Percentiles rank a stretch among this genome's conserved stretches.
Evolutionary conservation across 2,888 invertebrate species (phyloP).

Genomic region (Eupeodes luniger): DNA sequence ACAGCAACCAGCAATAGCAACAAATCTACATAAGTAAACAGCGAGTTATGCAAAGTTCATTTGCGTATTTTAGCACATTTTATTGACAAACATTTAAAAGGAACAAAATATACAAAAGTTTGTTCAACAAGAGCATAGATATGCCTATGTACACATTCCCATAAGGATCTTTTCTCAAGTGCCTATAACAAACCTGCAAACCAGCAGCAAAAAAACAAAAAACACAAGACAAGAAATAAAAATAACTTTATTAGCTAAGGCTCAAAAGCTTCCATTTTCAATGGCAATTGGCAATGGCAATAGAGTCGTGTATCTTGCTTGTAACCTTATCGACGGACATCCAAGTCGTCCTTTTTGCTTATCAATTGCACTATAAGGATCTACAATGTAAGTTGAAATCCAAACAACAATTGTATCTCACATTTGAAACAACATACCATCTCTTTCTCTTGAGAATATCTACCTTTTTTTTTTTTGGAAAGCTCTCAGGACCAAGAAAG

Average conservation of each 20-base stretch:
- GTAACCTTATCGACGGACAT: conserved; percentile 5
- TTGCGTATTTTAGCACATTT: conserved; percentile 65
- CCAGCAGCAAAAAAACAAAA: background rate
- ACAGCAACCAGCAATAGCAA: conserved; percentile 15
- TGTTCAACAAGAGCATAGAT: background rate
- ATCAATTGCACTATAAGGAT: conserved; percentile 35
- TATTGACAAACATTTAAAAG: conserved; percentile 61
- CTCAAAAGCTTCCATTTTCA: conserved; percentile 1
- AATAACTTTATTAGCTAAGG: conserved; percentile 53
- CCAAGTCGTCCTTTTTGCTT: background rate
- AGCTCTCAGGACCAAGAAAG: background rate
- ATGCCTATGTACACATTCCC: background rate
- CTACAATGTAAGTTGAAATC: conserved; percentile 9
- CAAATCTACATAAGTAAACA: conserved; percentile 72
- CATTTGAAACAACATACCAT: background rate
- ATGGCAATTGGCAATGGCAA: background rate
- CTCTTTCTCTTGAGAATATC: too few relatives aligned
- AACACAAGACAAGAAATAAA: conserved; percentile 11
- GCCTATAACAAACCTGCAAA: background rate
- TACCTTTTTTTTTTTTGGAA: background rate
- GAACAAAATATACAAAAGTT: conserved; percentile 33
- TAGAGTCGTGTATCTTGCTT: conserved; percentile 10
- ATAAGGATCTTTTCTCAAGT: background rate
- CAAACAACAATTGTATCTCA: conserved; percentile 8
- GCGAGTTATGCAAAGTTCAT: conserved; percentile 43